Evolutionary conservation across 2,888 invertebrate genomes (phyloP).

Genomic region (Sesia bembeciformis): DNA sequence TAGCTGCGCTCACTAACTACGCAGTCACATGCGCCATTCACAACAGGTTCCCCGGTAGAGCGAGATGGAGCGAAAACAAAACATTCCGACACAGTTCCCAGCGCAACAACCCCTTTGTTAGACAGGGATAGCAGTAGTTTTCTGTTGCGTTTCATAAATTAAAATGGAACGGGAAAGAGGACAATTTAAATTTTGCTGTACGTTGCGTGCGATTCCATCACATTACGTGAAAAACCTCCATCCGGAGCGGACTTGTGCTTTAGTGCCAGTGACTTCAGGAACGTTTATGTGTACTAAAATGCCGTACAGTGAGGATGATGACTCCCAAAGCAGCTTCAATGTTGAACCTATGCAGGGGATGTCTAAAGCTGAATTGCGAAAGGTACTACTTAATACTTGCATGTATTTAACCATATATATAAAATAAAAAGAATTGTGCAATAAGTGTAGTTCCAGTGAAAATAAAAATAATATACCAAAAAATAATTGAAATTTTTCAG

Average conservation of each 20-base stretch:
- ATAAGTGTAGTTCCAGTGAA: not conserved
- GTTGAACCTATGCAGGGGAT: constrained; percentile 72
- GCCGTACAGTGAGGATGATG: constrained; percentile 78
- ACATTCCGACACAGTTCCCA: constrained; percentile 72
- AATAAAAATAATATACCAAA: not conserved
- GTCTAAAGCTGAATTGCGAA: constrained; percentile 81
- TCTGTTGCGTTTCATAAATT: constrained; percentile 21
- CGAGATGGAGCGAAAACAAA: constrained; percentile 67
- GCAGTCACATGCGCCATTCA: constrained; percentile 36
- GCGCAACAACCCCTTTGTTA: constrained; percentile 18
- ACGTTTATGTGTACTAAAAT: constrained; percentile 33
- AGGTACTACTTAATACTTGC: constrained; percentile 54
- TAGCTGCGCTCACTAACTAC: constrained; percentile 19
- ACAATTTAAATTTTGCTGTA: constrained; percentile 52
- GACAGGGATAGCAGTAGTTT: constrained; percentile 34
- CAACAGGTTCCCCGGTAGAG: constrained; percentile 52
- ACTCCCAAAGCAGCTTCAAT: constrained; percentile 60
- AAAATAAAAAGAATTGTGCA: not conserved
- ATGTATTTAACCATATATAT: not conserved
- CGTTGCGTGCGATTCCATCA: constrained; percentile 28
- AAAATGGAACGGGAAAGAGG: constrained; percentile 48
- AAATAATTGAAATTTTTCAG: constrained; percentile 67
- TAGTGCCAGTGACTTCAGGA: constrained; percentile 5
- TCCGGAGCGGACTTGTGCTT: constrained; percentile 22
- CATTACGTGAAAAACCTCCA: constrained; percentile 30